phyloP scores from a whole-genome alignment of 2,888 invertebrate genomes.

The Scaptomyza parva region DNA sequence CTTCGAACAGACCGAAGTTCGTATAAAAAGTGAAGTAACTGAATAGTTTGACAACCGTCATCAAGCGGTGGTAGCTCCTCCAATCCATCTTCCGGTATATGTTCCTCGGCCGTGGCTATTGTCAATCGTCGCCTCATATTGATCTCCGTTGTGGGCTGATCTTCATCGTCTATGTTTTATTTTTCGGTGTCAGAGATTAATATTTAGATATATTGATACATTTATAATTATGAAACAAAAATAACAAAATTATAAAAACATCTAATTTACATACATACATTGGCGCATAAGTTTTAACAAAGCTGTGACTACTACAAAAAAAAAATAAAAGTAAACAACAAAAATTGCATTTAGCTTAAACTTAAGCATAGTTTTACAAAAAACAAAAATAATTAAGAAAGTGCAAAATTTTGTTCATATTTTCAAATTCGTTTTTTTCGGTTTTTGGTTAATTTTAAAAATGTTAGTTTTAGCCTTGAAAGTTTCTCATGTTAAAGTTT shows the following conservation, averaged over 20 bases:
- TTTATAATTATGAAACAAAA: constrained; percentile 42
- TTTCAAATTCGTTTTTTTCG: constrained; percentile 11
- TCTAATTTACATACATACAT: constrained; percentile 75
- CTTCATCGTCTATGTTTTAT: constrained; percentile 56
- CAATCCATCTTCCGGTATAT: constrained; percentile 67
- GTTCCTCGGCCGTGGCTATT: constrained; percentile 81
- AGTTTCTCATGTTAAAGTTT: constrained; percentile 8
- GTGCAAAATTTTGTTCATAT: constrained; percentile 58
- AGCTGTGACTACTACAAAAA: constrained; percentile 69
- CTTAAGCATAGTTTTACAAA: constrained; percentile 18
- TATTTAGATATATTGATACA: constrained; percentile 19
- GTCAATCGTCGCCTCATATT: constrained; percentile 83
- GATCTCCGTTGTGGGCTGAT: constrained; percentile 59
- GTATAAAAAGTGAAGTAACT: not conserved
- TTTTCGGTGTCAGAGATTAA: constrained; percentile 29
- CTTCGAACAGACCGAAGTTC: constrained; percentile 62
- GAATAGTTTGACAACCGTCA: constrained; percentile 77
- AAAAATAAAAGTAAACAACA: constrained; percentile 24
- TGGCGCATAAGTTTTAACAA: constrained; percentile 69
- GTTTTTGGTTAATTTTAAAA: constrained; percentile 15
- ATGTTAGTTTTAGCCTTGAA: constrained; percentile 30
- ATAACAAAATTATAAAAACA: constrained; percentile 64
- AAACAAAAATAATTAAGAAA: constrained; percentile 55
- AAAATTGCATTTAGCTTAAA: constrained; percentile 18
- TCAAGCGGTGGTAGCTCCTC: constrained; percentile 78